A percentile compares a stretch with the other conserved stretches of the same genome.
These are phyloP conservation scores for Terrapene triunguis DNA, from an alignment of 2,113 vertebrate species.

Conservation along the genomic window DNA sequence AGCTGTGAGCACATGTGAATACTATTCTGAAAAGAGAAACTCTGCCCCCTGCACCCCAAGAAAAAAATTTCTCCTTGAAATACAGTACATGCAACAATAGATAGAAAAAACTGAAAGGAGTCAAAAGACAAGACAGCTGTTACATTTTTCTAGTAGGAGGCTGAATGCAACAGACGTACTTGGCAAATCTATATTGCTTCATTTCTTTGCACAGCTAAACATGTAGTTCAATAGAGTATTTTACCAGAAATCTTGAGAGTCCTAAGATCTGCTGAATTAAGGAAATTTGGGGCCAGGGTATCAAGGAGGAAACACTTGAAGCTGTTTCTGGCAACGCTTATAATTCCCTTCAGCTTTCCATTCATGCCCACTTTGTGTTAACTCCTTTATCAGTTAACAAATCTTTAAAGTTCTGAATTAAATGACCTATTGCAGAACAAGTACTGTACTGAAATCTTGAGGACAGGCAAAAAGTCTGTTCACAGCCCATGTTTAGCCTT, in stretches of 20 bases:
- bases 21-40: slow-evolving; percentile 30
- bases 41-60: background rate
- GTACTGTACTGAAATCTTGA: background rate
- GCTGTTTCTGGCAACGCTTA: background rate
- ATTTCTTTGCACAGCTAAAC: background rate
- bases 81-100: background rate
- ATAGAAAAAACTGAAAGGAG: background rate
- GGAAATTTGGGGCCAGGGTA: background rate
- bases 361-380: background rate
- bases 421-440: background rate
- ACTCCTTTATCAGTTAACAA: background rate
- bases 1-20: slow-evolving; percentile 27
- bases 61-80: background rate
- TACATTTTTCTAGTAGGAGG: background rate
- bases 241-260: background rate
- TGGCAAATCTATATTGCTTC: background rate
- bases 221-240: background rate
- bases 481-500: background rate
- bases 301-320: background rate
- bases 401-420: background rate
- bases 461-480: background rate
- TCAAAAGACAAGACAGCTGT: background rate
- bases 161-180: background rate
- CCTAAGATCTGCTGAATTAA: background rate
- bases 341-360: background rate